Evolutionary conservation across 2,113 vertebrate species (phyloP), one percentile per base, ranked within the genome.

Genomic region (Physeter macrocephalus): DNA sequence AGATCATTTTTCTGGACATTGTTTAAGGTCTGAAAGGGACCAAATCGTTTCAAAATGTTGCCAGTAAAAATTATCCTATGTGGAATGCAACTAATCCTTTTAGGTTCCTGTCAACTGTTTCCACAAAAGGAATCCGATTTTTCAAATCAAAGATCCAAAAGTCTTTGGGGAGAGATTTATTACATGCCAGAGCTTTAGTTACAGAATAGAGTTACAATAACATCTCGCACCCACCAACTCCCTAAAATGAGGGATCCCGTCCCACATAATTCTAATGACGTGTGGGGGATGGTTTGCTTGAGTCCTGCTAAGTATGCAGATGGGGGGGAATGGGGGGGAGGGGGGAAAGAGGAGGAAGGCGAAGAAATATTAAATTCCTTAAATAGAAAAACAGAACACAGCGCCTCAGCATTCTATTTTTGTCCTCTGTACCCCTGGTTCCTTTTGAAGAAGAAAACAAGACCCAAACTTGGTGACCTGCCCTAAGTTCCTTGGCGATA

Each of bases 61-160:
- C 98, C 98, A 98, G 98, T 98, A 98, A 98, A 98, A 99, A 98
- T 99, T 98, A 99, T 98, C 98, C 98, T 97, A 94, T 98, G 95
- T 97, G 98, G 98, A 99, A 99, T 99, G 99, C 97, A 98, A 98
- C 98, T 99, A 99, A 99, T 99, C 98, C 98, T 98, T 98, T 98
- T 98, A 98, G 98, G 98, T 98, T 99, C 98, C 98, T 99, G 98
- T 98, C 98, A 98, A 98, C 97, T 98, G 95, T 98, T 98, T 98
- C 98, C 98, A 98, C 98, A 98, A 97, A 98, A 98, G 98, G 98
- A 98, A 99, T 98, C 96, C 97, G 96, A 98, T 98, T 98, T 99
- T 98, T 98, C 98, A 98, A 98, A 98, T 98, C 98, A 98, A 98
- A 98, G 98, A 97, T 98, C 97, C 97, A 98, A 98, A 98, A 98